A percentile compares a stretch with the other conserved stretches of the same genome.
Evolutionary conservation across 2,888 invertebrate genomes (phyloP).

Genomic region (Amphimallon solstitiale): DNA sequence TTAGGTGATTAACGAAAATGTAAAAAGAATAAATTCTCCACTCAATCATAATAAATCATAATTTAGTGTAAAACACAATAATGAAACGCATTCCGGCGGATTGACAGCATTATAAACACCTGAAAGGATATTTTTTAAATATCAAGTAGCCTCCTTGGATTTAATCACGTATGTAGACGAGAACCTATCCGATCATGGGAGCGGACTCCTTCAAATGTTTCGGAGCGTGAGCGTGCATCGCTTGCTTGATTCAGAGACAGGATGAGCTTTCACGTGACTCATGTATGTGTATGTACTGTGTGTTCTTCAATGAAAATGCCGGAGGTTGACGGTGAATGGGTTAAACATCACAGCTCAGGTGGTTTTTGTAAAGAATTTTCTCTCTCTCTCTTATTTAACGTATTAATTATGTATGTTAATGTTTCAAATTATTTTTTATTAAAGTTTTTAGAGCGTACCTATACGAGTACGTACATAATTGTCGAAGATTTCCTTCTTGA

Average conservation of each 20-base stretch:
- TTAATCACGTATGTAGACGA: constrained; percentile 52
- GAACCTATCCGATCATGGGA: constrained; percentile 46
- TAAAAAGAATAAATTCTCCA: not conserved
- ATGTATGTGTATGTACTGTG: not conserved
- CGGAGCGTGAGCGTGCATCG: constrained; percentile 57
- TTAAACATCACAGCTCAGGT: constrained; percentile 45
- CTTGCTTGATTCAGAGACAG: constrained; percentile 55
- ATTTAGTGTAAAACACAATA: constrained; percentile 8
- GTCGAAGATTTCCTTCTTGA: not conserved
- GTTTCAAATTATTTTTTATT: constrained; percentile 7
- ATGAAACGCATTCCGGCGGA: constrained; percentile 21
- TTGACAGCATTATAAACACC: constrained; percentile 22
- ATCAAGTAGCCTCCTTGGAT: constrained; percentile 48
- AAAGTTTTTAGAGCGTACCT: constrained; percentile 7
- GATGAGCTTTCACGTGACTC: constrained; percentile 53
- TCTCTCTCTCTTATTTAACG: constrained; percentile 12
- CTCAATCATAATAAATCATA: constrained; percentile 38
- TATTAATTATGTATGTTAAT: constrained; percentile 25
- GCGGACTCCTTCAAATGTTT: constrained; percentile 46
- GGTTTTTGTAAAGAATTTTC: constrained; percentile 45
- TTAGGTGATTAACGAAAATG: too few species aligned
- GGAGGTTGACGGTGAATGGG: constrained; percentile 42
- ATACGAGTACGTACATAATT: not conserved
- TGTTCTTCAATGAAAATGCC: constrained; percentile 41
- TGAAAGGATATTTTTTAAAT: constrained; percentile 29